Percentiles rank a stretch among this genome's conserved stretches.
Conservation (phyloP, 2,888 invertebrate species). For the Eurois occulta region DNA sequence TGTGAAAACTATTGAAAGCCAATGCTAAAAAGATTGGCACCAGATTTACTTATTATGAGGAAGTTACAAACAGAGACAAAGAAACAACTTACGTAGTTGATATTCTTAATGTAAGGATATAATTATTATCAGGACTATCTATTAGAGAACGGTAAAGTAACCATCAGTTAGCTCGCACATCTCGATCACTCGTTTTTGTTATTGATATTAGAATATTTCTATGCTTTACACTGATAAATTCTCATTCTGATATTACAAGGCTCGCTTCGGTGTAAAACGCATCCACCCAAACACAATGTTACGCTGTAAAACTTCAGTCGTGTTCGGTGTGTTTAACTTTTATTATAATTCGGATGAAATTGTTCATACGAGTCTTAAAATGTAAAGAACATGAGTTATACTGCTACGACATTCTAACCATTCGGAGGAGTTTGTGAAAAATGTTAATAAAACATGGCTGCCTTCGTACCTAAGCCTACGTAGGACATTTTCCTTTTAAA, state of each 20-base stretch:
- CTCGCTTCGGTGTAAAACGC: slow-evolving; percentile 64
- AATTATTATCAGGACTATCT: not conserved
- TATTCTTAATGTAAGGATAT: not conserved
- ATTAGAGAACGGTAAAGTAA: not conserved
- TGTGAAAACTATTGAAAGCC: not conserved
- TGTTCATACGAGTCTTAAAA: slow-evolving; percentile 38
- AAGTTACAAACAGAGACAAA: not conserved
- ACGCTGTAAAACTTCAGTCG: slow-evolving; percentile 58
- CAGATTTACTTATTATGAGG: not conserved
- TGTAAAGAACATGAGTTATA: slow-evolving; percentile 26
- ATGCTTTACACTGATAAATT: not conserved
- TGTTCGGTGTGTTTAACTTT: slow-evolving; percentile 62
- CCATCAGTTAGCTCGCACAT: not conserved
- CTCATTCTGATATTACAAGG: not conserved
- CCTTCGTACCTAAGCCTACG: not conserved
- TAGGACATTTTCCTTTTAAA: not conserved
- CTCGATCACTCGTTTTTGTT: too few relatives aligned
- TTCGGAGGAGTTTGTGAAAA: not conserved
- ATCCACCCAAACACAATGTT: slow-evolving; percentile 50
- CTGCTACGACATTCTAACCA: slow-evolving; percentile 1
- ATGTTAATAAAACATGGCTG: not conserved
- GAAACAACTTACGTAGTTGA: not conserved
- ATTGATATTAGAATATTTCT: not conserved
- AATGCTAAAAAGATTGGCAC: not conserved
- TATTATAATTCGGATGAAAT: slow-evolving; percentile 65